A percentile compares a stretch with the other conserved stretches of the same genome.
Evolutionary conservation across 1,140 invertebrate species (phyloP).

Genomic region (Zaprionus capensis): DNA sequence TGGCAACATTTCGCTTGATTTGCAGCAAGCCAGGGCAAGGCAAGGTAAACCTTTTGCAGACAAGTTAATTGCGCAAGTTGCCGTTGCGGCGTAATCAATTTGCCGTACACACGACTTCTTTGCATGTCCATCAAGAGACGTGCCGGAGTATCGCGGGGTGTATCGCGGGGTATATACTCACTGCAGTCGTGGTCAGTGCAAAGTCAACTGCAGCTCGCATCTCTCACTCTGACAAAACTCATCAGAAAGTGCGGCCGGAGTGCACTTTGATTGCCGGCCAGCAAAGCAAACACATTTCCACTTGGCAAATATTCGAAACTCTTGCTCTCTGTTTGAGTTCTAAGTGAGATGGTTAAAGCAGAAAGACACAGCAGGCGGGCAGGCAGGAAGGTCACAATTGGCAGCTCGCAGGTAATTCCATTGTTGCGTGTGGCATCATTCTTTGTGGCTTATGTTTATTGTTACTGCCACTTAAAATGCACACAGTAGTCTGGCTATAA

Average conservation of each 20-base stretch:
- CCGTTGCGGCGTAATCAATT: conserved; percentile 51
- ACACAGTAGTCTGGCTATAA: neutral
- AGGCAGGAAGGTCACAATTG: neutral
- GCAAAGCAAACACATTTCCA: conserved; percentile 27
- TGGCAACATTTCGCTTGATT: conserved; percentile 33
- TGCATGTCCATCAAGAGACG: conserved; percentile 16
- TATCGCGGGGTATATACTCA: neutral
- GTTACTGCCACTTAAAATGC: neutral
- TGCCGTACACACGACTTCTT: conserved; percentile 29
- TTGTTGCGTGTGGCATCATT: conserved; percentile 13
- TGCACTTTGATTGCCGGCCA: conserved; percentile 20
- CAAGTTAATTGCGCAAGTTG: conserved; percentile 43
- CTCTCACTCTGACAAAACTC: conserved; percentile 21
- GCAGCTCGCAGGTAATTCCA: conserved; percentile 18
- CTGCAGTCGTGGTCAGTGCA: conserved; percentile 1
- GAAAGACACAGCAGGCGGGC: neutral
- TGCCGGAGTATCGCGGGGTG: neutral
- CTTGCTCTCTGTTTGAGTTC: conserved; percentile 16
- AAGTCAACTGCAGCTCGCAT: neutral
- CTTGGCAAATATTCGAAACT: conserved; percentile 24
- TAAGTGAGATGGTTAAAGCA: neutral
- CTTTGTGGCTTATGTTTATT: conserved; percentile 1
- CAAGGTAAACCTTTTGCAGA: conserved; percentile 12
- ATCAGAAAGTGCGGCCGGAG: conserved; percentile 22
- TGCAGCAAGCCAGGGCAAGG: neutral